Evolutionary conservation across 2,113 vertebrate genomes (phyloP).

Genomic region (Laterallus jamaicensis): DNA sequence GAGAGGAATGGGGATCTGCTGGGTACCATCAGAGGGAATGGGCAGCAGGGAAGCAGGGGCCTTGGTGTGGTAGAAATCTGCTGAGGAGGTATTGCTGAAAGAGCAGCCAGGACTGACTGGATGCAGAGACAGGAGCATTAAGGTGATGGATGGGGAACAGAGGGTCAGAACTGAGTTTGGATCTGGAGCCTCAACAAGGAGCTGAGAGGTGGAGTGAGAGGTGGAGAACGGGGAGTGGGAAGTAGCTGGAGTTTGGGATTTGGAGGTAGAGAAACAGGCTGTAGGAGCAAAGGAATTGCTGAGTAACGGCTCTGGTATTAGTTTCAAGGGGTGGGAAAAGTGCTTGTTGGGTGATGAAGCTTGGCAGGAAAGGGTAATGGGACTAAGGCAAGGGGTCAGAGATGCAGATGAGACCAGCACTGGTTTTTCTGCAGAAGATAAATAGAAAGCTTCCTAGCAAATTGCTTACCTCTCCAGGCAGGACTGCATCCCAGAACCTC

Average conservation of each 20-base stretch:
- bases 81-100: not conserved
- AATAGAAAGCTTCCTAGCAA: not conserved
- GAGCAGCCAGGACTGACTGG: not conserved
- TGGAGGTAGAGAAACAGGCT: not conserved
- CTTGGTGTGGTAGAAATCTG: not conserved
- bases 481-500: not conserved
- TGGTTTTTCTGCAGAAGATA: not conserved
- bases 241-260: not conserved
- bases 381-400: not conserved
- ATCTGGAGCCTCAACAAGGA: not conserved
- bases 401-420: not conserved
- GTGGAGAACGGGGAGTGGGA: not conserved
- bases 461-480: not conserved
- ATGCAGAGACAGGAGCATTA: not conserved
- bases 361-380: not conserved
- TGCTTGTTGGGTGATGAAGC: not conserved
- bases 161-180: not conserved
- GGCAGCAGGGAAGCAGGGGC: not conserved
- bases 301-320: not conserved
- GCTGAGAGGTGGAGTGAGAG: accelerated
- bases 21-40: not conserved
- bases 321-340: not conserved
- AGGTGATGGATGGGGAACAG: not conserved
- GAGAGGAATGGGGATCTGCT: not conserved
- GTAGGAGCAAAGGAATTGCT: not conserved